Evolutionary conservation across 2,888 invertebrate genomes (phyloP), one percentile per base, ranked within the genome.

Genomic region (Dryomyza anilis): DNA sequence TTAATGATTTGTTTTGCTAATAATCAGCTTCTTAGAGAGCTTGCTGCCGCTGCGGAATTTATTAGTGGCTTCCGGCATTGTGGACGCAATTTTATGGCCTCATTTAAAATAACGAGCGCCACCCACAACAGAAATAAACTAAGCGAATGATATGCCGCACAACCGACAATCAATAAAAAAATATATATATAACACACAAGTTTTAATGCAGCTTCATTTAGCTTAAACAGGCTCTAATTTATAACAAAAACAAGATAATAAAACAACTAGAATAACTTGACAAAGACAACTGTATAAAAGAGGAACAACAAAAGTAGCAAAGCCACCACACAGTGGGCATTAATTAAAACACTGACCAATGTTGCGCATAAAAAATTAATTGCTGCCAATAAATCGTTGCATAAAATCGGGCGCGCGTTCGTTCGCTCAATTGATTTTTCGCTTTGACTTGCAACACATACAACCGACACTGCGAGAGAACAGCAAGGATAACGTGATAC

Each of bases 351-450:
- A n/a, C 23, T 16, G 21, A 25, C 21, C 39, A 21, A 36, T 16
- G 25, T 7, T n/a, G 25, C 25, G 39, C 48, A 60, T 50, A 23
- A 60, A 50, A n/a, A 60, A 60, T 60, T 48, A 50, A 60, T 60
- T 27, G 50, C 48, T 12, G 30, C 60, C 12, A 57, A 50, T 36
- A 36, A 60, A 60, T 43, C 56, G 12, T 50, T 10, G 50, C 27
- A 3, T 50, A 50, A 50, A 50, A 50, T 27, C n/a, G 27, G n/a
- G 56, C 25, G 25, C 21, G 43, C 2, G 12, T 8, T 29, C 19
- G 25, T 7, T 4, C 39, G 39, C 25, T 25, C 56, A 27, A 39
- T 39, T 39, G 39, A 25, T 56, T 43, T 43, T 23, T 25, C 10
- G 39, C 56, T 16, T 25, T 27, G n/a, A 7, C 50, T 50, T 10